phyloP scores from a whole-genome alignment of 1,140 invertebrate species.

The Drosophila lacertosa region DNA sequence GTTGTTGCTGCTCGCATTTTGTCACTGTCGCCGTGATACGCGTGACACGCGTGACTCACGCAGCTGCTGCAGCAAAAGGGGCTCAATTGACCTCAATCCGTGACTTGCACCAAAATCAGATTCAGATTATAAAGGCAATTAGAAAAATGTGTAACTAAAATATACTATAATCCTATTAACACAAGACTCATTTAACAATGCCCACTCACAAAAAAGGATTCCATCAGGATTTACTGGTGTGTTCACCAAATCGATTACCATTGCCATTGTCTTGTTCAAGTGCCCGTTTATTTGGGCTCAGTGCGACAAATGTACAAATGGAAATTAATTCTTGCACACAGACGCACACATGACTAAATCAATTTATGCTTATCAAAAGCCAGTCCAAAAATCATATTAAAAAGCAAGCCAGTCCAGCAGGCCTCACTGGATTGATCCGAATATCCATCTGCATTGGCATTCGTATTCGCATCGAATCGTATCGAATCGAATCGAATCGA shows the following conservation, averaged over 20 bases:
- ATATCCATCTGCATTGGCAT: conserved; percentile 12
- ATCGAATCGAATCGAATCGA: too few species aligned
- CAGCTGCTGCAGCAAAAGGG: neutral
- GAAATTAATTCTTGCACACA: conserved; percentile 11
- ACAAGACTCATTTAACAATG: too few species aligned
- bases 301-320: conserved; percentile 19
- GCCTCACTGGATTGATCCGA: conserved; percentile 1
- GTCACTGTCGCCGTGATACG: conserved; percentile 44
- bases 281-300: conserved; percentile 21
- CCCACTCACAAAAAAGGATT: too few species aligned
- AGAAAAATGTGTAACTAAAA: too few species aligned
- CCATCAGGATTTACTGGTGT: too few species aligned
- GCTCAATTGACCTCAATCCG: conserved; percentile 27
- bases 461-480: too few species aligned
- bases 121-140: too few species aligned
- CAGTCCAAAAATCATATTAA: conserved; percentile 64
- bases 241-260: neutral
- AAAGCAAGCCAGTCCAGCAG: conserved; percentile 16
- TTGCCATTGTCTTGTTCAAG: conserved; percentile 16
- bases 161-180: too few species aligned
- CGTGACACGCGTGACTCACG: conserved; percentile 45
- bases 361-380: conserved; percentile 64
- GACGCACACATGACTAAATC: conserved; percentile 39
- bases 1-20: conserved; percentile 32
- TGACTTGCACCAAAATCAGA: too few species aligned